A percentile compares a stretch with the other conserved stretches of the same genome.
Conservation (phyloP, 2,888 invertebrate genomes). For the Lasioglossum calceatum region DNA sequence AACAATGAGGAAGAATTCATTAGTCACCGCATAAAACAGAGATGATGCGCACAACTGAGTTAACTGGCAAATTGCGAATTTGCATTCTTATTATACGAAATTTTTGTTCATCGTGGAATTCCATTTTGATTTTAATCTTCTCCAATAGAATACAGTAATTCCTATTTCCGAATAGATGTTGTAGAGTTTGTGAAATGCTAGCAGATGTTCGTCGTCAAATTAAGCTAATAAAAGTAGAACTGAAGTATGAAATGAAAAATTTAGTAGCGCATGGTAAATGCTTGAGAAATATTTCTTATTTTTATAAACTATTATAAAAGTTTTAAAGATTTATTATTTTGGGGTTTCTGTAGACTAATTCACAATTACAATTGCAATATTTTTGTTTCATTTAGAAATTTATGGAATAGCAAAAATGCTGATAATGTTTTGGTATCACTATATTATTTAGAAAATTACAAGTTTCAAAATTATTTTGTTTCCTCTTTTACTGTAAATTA, state of each 20-base stretch:
- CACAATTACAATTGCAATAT: not conserved
- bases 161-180: not conserved
- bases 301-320: not conserved
- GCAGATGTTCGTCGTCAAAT: not conserved
- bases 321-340: not conserved
- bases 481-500: not conserved
- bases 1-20: not conserved
- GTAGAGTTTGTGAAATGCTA: not conserved
- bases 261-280: not conserved
- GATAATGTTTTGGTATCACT: not conserved
- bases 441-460: not conserved
- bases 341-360: not conserved
- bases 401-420: not conserved
- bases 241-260: not conserved
- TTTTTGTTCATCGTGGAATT: not conserved
- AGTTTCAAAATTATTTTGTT: not conserved
- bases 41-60: not conserved
- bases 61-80: slow-evolving; percentile 13
- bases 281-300: not conserved
- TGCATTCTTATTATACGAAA: not conserved
- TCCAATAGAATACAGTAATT: not conserved
- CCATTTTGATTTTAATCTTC: not conserved
- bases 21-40: slow-evolving; percentile 3
- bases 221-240: not conserved
- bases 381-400: not conserved